Evolutionary conservation across 2,888 invertebrate species (phyloP).

Genomic region (Anaspis maculata): DNA sequence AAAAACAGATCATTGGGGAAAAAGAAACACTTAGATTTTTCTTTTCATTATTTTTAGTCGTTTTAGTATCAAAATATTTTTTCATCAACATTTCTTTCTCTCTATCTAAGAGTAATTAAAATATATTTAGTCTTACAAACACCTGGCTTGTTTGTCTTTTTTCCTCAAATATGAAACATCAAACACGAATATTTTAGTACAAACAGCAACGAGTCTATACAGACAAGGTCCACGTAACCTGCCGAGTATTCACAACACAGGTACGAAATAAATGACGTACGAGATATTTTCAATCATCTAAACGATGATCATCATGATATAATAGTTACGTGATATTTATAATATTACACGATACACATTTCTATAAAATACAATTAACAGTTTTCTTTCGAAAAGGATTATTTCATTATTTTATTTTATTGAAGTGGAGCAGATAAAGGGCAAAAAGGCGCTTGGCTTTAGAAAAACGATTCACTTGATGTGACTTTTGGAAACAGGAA

Average conservation of each 20-base stretch:
- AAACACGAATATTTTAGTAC: constrained; percentile 34
- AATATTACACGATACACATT: too few species aligned
- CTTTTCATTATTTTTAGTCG: constrained; percentile 21
- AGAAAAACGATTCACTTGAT: too few species aligned
- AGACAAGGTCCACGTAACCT: constrained; percentile 35
- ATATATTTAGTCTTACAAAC: constrained; percentile 35
- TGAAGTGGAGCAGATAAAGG: too few species aligned
- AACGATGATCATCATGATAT: too few species aligned
- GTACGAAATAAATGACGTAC: constrained; percentile 29
- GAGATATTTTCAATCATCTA: too few species aligned
- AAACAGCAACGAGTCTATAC: constrained; percentile 25
- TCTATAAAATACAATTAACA: too few species aligned
- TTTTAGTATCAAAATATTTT: constrained; percentile 44
- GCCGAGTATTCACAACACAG: constrained; percentile 33
- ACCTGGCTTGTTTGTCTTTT: constrained; percentile 26
- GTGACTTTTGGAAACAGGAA: too few species aligned
- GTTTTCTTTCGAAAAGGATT: too few species aligned
- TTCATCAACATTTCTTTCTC: constrained; percentile 35
- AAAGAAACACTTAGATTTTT: constrained; percentile 15
- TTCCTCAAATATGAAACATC: constrained; percentile 29
- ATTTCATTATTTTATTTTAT: too few species aligned
- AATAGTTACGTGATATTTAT: too few species aligned
- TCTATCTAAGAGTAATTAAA: constrained; percentile 39
- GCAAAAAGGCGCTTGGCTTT: too few species aligned
- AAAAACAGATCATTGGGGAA: constrained; percentile 19